Evolutionary conservation across 2,888 invertebrate species (phyloP).

Genomic region (Thysanoteuthis rhombus): DNA sequence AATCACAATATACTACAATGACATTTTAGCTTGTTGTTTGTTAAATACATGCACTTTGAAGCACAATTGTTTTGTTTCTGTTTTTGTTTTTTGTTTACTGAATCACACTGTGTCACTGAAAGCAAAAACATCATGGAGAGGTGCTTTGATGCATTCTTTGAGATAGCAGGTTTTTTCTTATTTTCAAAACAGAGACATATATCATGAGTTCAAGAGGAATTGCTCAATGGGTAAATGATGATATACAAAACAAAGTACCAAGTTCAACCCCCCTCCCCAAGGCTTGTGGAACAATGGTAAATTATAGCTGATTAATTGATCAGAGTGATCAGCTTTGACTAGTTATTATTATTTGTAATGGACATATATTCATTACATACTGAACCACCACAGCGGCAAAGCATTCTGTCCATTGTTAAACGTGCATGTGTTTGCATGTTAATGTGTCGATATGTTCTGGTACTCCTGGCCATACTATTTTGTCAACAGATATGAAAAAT

Average conservation of each 20-base stretch:
- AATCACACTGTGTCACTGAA: neutral
- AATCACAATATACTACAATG: neutral
- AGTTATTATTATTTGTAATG: too few relatives aligned
- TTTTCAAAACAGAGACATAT: neutral
- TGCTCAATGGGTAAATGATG: neutral
- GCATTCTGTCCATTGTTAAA: too few relatives aligned
- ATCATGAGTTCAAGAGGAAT: neutral
- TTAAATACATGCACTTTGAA: neutral
- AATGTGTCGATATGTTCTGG: too few relatives aligned
- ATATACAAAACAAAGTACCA: neutral
- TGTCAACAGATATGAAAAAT: too few relatives aligned
- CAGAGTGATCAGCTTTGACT: too few relatives aligned
- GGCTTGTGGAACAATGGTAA: too few relatives aligned
- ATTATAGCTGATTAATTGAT: too few relatives aligned
- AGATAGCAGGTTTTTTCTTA: neutral
- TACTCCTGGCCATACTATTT: too few relatives aligned
- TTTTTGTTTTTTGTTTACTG: neutral
- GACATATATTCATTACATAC: too few relatives aligned
- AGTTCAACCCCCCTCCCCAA: neutral
- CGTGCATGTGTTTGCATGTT: too few relatives aligned
- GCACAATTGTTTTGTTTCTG: neutral
- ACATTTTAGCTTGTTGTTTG: neutral
- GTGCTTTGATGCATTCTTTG: neutral
- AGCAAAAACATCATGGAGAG: neutral
- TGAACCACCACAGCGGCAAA: too few relatives aligned